Base-by-base conservation (phyloP, 2,888 invertebrate genomes). In the Hemithea aestivaria region DNA sequence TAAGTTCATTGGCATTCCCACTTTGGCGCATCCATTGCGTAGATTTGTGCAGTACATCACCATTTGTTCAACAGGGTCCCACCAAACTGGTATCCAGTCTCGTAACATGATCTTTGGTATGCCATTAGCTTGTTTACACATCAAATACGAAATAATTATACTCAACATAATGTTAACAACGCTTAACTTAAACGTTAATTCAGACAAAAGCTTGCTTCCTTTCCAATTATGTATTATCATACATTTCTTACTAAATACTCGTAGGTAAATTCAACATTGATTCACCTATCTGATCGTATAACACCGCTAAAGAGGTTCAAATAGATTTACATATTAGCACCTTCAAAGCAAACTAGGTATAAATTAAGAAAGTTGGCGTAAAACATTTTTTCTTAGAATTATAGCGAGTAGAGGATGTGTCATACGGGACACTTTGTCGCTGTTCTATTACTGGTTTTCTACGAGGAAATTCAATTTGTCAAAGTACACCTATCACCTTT, bases 1-100 rank as follows among this genome's bases (percentile, higher is more conserved):
- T 70, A 82, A 83, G 84, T 85, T 84, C 85, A 84, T 80, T 85
- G 84, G 80, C 85, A 81, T 76, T 76, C 72, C 71, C 66, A 77
- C 80, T 82, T 84, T 84, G 73, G 83, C 82, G 81, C 79, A 79
- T 76, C 73, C 70, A 75, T 77, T 70, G 79, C 77, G 69, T 79
- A 74, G 74, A 79, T 81, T 79, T 82, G 77, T 81, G 81, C 83
- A 78, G 62, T 68, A 71, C 71, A 67, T 63, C 67, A 70, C 62
- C 70, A 68, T 69, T 66, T 63, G 62, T 63, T 66, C 67, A 63
- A 66, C 65, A 69, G 62, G 66, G 63, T 68, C 73, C 73, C 72
- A 74, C 74, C 73, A 69, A 70, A 78, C 79, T 73, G 73, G 82
- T 81, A 72, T 61, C 63, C 58, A 62, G 61, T 59, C 65, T 65